Percentiles rank a stretch among this genome's conserved stretches.
Evolutionary conservation across 2,113 vertebrate genomes (phyloP).

Genomic region (Halichoeres trimaculatus): DNA sequence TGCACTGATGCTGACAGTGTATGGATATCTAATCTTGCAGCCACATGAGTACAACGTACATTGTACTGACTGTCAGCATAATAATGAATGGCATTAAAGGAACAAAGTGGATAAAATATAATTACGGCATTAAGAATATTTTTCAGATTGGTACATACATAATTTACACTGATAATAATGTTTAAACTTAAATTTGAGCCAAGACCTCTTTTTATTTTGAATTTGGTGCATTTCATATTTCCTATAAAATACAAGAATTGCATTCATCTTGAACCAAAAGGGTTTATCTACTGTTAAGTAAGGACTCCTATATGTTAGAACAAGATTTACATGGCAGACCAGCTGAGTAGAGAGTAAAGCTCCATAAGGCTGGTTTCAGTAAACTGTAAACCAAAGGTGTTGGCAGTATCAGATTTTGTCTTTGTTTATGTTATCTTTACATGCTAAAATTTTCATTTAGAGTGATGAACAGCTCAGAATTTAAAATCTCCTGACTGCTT

Average conservation of each 20-base stretch:
- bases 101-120: neutral
- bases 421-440: neutral
- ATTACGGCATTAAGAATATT: neutral
- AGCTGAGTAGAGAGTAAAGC: neutral
- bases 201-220: neutral
- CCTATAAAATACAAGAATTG: too few species aligned
- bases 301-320: neutral
- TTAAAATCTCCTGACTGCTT: neutral
- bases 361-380: neutral
- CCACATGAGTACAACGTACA: constrained; percentile 3
- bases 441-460: neutral
- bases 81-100: constrained; percentile 11
- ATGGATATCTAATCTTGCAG: constrained; percentile 32
- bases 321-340: neutral
- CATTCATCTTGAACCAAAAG: too few species aligned
- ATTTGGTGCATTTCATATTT: too few species aligned
- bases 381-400: neutral
- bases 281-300: too few species aligned
- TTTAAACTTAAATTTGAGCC: neutral
- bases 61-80: constrained; percentile 5
- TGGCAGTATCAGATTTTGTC: neutral
- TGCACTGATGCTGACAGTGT: constrained; percentile 39
- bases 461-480: neutral
- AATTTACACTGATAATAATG: neutral
- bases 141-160: neutral